These are phyloP conservation scores for Pan paniscus DNA, from an alignment of 2,113 vertebrate species.

Conservation along the genomic window DNA sequence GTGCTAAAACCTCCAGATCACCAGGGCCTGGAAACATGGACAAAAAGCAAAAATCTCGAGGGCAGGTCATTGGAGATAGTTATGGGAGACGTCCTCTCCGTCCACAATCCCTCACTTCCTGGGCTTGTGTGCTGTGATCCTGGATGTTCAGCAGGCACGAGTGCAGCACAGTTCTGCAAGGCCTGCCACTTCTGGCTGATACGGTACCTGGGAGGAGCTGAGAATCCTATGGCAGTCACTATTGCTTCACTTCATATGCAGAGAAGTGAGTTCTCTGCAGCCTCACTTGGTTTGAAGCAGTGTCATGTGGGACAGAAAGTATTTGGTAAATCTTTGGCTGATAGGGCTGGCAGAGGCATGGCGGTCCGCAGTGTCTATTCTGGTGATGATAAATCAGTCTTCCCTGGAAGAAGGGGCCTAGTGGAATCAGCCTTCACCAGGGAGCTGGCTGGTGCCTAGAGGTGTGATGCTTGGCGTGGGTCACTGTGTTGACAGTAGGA, in stretches of 20 bases:
- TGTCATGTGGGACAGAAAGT: accelerated
- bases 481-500: neutral
- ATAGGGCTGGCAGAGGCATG: accelerated
- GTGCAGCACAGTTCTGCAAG: neutral
- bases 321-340: neutral
- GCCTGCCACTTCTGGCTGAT: neutral
- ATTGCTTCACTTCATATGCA: neutral
- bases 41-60: neutral
- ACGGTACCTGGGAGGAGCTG: accelerated
- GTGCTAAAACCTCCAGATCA: neutral
- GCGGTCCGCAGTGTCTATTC: neutral
- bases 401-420: neutral
- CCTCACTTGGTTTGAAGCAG: neutral
- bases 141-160: neutral
- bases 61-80: neutral
- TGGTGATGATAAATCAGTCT: neutral
- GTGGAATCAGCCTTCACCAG: neutral
- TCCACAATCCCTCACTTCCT: neutral
- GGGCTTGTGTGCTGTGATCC: neutral
- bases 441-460: neutral
- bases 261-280: neutral
- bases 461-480: neutral
- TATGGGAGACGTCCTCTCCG: neutral
- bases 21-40: neutral
- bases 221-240: neutral